Evolutionary conservation across 2,888 invertebrate species (phyloP).

Genomic region (Steinernema hermaphroditum): DNA sequence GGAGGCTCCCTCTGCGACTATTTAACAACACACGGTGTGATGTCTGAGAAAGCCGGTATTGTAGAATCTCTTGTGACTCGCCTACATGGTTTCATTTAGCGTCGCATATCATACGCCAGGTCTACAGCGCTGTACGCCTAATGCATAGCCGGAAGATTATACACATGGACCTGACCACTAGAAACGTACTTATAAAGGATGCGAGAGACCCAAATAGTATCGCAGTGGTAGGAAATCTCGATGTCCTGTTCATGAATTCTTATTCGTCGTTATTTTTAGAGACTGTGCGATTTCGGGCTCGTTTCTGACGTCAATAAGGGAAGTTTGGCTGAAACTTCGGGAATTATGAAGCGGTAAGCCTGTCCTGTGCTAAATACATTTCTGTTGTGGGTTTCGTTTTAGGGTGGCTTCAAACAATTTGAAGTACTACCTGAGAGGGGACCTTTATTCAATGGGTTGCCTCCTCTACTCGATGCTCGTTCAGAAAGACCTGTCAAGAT

Average conservation of each 20-base stretch:
- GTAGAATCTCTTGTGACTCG: not conserved
- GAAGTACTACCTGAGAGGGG: not conserved
- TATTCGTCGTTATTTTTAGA: constrained; percentile 40
- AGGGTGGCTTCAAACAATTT: no score
- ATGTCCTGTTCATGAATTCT: not conserved
- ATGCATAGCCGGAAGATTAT: constrained; percentile 42
- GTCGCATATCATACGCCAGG: constrained; percentile 46
- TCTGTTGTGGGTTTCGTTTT: no score
- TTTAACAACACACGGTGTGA: constrained; percentile 38
- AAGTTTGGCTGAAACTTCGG: constrained; percentile 51
- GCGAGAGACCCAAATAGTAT: constrained; percentile 13
- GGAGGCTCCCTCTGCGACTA: constrained; percentile 43
- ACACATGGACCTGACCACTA: constrained; percentile 52
- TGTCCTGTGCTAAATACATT: no score
- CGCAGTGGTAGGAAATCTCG: constrained; percentile 18
- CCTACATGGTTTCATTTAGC: constrained; percentile 35
- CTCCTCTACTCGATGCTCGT: constrained; percentile 2
- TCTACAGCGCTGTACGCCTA: constrained; percentile 45
- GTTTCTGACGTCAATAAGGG: constrained; percentile 38
- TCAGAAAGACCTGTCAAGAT: not conserved
- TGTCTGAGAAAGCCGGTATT: constrained; percentile 35
- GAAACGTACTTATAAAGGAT: constrained; percentile 50
- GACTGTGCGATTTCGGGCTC: constrained; percentile 52
- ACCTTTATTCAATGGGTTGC: not conserved
- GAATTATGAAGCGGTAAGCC: constrained; percentile 52